A percentile compares a stretch with the other conserved stretches of the same genome.
These are phyloP conservation scores for Pachypeltis micranthus DNA, from an alignment of 1,140 invertebrate species.

Conservation along the genomic window DNA sequence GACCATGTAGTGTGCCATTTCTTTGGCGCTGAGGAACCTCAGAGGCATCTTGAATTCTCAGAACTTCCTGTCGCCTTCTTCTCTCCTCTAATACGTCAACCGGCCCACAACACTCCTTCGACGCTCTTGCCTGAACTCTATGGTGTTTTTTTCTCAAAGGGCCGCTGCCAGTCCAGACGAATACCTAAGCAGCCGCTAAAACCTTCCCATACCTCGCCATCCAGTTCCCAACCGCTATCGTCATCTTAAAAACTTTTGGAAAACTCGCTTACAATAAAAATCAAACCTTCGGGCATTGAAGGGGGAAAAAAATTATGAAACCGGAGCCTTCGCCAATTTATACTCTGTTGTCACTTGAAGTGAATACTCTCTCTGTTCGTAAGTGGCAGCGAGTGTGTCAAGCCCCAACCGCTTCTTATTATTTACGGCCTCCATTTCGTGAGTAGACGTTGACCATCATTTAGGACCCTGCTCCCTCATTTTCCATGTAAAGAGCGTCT, in stretches of 20 bases:
- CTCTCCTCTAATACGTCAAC: too few relatives aligned
- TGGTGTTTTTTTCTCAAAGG: slow-evolving; percentile 1
- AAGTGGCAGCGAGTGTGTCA: slow-evolving; percentile 1
- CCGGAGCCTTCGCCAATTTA: background rate
- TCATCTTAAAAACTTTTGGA: background rate
- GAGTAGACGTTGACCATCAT: slow-evolving; percentile 1
- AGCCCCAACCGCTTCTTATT: background rate
- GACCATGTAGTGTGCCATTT: too few relatives aligned
- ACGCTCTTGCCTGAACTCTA: too few relatives aligned
- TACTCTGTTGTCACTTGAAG: slow-evolving; percentile 1
- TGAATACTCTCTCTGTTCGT: background rate
- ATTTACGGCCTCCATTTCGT: background rate
- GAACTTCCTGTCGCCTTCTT: too few relatives aligned
- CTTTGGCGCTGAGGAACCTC: too few relatives aligned
- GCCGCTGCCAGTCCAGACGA: background rate
- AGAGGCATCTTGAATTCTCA: too few relatives aligned
- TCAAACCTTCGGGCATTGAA: background rate
- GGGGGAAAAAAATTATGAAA: background rate
- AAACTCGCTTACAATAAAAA: background rate
- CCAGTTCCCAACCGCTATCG: too few relatives aligned
- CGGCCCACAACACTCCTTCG: too few relatives aligned
- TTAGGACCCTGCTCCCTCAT: background rate
- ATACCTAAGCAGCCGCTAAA: background rate
- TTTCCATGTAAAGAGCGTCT: too few relatives aligned
- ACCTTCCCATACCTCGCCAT: too few relatives aligned